These are phyloP conservation scores for Cheilosia grossa DNA, from an alignment of 2,888 invertebrate species.

Conservation along the genomic window DNA sequence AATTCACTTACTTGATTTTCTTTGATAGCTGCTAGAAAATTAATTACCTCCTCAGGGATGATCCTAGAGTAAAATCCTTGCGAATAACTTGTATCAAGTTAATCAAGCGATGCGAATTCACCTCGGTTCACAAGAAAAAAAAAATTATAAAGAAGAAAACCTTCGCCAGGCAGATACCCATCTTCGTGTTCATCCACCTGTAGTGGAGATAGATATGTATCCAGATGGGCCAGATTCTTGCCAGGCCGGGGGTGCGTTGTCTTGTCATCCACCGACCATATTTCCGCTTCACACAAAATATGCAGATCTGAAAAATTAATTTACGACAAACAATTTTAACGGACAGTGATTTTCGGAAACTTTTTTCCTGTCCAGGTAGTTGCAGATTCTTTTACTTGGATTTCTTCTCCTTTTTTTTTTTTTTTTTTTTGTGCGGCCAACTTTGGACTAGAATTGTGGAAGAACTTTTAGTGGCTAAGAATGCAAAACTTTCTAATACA, in stretches of 20 bases:
- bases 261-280: constrained; percentile 66
- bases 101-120: constrained; percentile 77
- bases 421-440: constrained; percentile 14
- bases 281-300: constrained; percentile 66
- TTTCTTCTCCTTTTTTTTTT: constrained; percentile 3
- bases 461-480: constrained; percentile 57
- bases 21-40: constrained; percentile 81
- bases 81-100: constrained; percentile 60
- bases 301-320: constrained; percentile 77
- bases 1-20: constrained; percentile 64
- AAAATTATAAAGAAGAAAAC: constrained; percentile 3
- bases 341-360: constrained; percentile 77
- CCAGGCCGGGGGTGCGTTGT: constrained; percentile 46
- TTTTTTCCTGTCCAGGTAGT: constrained; percentile 60
- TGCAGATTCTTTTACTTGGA: constrained; percentile 58
- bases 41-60: constrained; percentile 81
- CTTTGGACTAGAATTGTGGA: constrained; percentile 11
- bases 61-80: constrained; percentile 48
- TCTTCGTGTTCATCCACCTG: constrained; percentile 33
- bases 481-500: constrained; percentile 69
- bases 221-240: constrained; percentile 39
- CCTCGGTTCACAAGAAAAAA: constrained; percentile 23
- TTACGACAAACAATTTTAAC: constrained; percentile 79
- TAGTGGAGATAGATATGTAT: constrained; percentile 38
- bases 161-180: constrained; percentile 9